These are phyloP conservation scores for Vulpes lagopus DNA, from an alignment of 2,113 vertebrate genomes.

Conservation along the genomic window DNA sequence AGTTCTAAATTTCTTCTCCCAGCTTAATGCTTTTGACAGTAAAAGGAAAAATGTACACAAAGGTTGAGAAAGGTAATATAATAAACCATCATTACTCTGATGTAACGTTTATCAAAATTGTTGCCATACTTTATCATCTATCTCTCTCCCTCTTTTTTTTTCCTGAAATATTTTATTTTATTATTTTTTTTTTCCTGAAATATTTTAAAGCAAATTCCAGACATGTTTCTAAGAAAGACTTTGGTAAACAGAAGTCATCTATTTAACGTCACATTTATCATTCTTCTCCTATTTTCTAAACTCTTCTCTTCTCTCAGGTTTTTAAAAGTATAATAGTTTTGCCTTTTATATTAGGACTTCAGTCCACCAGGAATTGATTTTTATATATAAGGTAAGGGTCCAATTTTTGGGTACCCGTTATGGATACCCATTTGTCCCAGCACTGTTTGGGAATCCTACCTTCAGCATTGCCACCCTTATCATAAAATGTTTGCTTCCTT, in stretches of 20 bases:
- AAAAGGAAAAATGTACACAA: neutral
- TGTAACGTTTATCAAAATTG: neutral
- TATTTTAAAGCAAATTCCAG: neutral
- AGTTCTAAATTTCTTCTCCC: neutral
- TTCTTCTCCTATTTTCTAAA: neutral
- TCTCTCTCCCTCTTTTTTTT: too few species aligned
- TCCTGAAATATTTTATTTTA: neutral
- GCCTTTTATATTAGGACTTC: neutral
- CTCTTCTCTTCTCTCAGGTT: neutral
- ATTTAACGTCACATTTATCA: neutral
- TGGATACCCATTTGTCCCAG: neutral
- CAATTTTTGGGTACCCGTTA: neutral
- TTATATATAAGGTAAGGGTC: neutral
- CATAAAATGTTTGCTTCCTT: neutral
- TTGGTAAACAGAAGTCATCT: neutral
- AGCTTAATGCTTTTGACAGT: neutral
- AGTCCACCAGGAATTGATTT: neutral
- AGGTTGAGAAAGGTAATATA: neutral
- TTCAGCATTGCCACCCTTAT: neutral
- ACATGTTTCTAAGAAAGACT: neutral
- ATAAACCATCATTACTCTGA: neutral
- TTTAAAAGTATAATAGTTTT: constrained; percentile 9
- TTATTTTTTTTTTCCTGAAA: neutral
- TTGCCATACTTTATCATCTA: neutral
- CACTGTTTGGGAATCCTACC: neutral